A percentile compares a stretch with the other conserved stretches of the same genome.
phyloP scores from a whole-genome alignment of 2,888 invertebrate genomes.

The Caenorhabditis sp. region DNA sequence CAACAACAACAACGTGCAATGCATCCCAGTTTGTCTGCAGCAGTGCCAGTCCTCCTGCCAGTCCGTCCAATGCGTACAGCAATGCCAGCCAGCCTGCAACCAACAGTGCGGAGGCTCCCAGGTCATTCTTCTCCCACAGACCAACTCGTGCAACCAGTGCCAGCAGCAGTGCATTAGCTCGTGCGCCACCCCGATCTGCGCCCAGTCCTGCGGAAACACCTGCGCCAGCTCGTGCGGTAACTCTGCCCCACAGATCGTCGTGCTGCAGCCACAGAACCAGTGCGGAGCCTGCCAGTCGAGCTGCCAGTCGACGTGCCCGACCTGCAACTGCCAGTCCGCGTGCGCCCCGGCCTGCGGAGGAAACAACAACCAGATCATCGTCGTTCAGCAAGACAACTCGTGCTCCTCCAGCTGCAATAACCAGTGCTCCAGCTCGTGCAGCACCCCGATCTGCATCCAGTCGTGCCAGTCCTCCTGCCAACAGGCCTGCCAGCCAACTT shows the following conservation, averaged over 20 bases:
- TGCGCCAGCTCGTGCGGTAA: constrained; percentile 61
- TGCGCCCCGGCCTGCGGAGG: constrained; percentile 64
- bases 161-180: constrained; percentile 60
- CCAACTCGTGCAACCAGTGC: constrained; percentile 68
- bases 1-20: constrained; percentile 56
- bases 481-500: constrained; percentile 61
- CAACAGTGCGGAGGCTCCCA: constrained; percentile 64
- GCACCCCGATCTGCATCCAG: constrained; percentile 63
- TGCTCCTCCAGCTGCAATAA: constrained; percentile 65
- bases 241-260: constrained; percentile 58
- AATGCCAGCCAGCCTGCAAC: constrained; percentile 67
- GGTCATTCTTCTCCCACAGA: constrained; percentile 58
- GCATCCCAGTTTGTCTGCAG: constrained; percentile 68
- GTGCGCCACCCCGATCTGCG: constrained; percentile 64
- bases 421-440: constrained; percentile 64
- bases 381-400: constrained; percentile 58
- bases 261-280: constrained; percentile 60
- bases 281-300: constrained; percentile 63
- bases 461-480: constrained; percentile 66
- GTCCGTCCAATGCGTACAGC: constrained; percentile 55
- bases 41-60: constrained; percentile 67
- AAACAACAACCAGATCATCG: constrained; percentile 61
- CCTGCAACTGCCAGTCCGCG: constrained; percentile 65
- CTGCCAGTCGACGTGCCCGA: constrained; percentile 64
- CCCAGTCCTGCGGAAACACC: constrained; percentile 58